Conservation (phyloP, 2,113 vertebrate species). For the Hydrolagus affinis region DNA sequence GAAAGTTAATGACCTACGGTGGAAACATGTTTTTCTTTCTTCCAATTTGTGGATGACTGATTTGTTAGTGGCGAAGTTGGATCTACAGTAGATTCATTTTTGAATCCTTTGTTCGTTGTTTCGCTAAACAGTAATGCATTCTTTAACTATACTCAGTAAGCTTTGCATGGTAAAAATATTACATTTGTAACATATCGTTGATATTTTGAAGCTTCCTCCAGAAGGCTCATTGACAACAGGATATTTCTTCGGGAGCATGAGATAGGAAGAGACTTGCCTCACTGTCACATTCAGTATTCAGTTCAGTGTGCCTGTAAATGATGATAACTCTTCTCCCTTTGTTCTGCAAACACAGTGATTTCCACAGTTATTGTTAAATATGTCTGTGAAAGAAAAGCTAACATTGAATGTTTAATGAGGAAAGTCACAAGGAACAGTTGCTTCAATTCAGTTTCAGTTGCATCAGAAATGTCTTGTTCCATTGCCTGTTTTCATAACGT, state of each 20-base stretch:
- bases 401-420: neutral
- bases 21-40: no score
- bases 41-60: no score
- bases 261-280: neutral
- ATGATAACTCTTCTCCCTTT: neutral
- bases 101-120: no score
- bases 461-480: neutral
- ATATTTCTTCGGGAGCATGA: neutral
- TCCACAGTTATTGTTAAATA: neutral
- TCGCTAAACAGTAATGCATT: neutral
- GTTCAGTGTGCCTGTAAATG: neutral
- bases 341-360: neutral
- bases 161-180: neutral
- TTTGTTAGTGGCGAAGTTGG: no score
- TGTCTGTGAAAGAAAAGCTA: neutral
- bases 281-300: neutral
- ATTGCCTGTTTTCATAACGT: neutral
- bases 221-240: slow-evolving; percentile 3
- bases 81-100: neutral
- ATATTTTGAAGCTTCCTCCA: neutral
- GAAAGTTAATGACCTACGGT: no score
- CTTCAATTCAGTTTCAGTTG: neutral
- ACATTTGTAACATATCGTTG: neutral
- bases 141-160: slow-evolving; percentile 8
- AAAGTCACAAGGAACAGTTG: neutral